phyloP scores from a whole-genome alignment of 2,113 vertebrate species.

The Gasterosteus nipponicus region DNA sequence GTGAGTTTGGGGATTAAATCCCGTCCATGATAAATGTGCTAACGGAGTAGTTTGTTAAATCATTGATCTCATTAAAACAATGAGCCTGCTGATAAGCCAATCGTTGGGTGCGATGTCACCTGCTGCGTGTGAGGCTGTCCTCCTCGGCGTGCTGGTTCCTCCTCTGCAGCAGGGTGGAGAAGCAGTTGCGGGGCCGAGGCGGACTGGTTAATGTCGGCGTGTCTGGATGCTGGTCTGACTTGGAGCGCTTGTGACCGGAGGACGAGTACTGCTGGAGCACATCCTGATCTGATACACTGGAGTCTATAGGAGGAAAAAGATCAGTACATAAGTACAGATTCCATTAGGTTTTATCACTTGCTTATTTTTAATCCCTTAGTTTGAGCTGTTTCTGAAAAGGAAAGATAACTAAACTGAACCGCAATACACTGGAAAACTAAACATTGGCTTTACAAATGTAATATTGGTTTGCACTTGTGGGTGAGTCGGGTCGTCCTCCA shows the following conservation, averaged over 20 bases:
- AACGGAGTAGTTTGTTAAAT: no score
- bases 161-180: constrained; percentile 87
- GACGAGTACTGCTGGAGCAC: constrained; percentile 88
- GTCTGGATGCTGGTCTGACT: constrained; percentile 54
- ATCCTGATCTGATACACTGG: constrained; percentile 85
- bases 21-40: no score
- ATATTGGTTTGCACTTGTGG: no score
- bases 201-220: neutral
- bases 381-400: no score
- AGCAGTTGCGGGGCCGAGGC: constrained; percentile 82
- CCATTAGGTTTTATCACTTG: neutral
- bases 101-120: constrained; percentile 74
- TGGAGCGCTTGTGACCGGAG: constrained; percentile 83
- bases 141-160: constrained; percentile 82
- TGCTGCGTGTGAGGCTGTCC: constrained; percentile 85
- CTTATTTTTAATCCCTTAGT: no score
- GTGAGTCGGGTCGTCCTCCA: no score
- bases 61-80: no score
- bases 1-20: no score
- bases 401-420: no score
- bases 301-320: constrained; percentile 62
- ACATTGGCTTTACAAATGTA: no score
- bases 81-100: neutral
- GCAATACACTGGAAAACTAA: no score
- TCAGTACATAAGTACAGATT: neutral